These are phyloP conservation scores for Sebastes vulpes DNA, from an alignment of 2,797 vertebrate species.

Conservation along the genomic window DNA sequence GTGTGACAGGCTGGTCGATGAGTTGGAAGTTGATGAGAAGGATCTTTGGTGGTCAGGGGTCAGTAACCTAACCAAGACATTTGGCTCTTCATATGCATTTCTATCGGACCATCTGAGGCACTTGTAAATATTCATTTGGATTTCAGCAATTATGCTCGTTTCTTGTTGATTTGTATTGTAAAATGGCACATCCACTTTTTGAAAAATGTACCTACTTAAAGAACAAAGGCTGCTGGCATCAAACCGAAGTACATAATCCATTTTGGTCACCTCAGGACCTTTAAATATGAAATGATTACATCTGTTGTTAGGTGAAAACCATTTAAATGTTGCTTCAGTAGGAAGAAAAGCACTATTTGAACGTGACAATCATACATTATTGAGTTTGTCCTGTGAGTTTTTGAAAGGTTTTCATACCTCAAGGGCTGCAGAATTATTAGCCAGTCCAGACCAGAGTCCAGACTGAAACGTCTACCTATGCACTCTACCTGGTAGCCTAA, in stretches of 20 bases:
- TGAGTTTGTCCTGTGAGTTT: neutral
- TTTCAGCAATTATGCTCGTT: neutral
- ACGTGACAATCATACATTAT: neutral
- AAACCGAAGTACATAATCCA: neutral
- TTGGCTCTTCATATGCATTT: constrained; percentile 14
- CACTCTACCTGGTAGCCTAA: neutral
- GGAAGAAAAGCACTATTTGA: neutral
- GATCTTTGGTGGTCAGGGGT: constrained; percentile 23
- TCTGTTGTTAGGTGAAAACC: neutral
- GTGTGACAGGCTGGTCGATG: constrained; percentile 34
- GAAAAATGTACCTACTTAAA: neutral
- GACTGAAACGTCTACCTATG: neutral
- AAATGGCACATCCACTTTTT: neutral
- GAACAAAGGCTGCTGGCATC: neutral
- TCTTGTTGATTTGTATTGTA: neutral
- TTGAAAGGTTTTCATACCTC: neutral
- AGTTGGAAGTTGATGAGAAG: constrained; percentile 25
- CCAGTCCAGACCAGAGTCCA: neutral
- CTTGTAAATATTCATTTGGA: neutral
- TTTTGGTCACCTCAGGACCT: neutral
- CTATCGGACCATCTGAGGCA: constrained; percentile 17
- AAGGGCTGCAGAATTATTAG: neutral
- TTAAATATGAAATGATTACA: neutral
- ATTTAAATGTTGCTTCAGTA: neutral
- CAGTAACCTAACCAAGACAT: constrained; percentile 16